These are phyloP conservation scores for Panopea generosa DNA, from an alignment of 2,888 invertebrate species.

Conservation along the genomic window DNA sequence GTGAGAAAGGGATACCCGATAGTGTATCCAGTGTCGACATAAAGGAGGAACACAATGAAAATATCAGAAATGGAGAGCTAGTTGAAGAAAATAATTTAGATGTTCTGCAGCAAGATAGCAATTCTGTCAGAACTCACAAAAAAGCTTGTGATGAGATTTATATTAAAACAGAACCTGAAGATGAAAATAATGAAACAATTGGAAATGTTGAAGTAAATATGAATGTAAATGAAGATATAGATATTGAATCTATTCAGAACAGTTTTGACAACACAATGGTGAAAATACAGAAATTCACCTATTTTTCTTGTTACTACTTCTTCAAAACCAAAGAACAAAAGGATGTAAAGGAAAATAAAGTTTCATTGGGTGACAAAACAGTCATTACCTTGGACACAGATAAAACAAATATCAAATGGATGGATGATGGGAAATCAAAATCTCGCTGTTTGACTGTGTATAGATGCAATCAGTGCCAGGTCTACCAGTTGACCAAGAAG, in stretches of 20 bases:
- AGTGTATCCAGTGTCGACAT: too few relatives aligned
- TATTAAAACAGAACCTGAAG: background rate
- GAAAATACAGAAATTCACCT: conserved; percentile 39
- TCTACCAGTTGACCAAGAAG: conserved; percentile 46
- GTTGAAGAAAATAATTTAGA: too few relatives aligned
- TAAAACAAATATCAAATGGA: conserved; percentile 26
- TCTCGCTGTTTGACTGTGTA: conserved; percentile 51
- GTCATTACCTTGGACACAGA: conserved; percentile 11
- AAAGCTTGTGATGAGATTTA: too few relatives aligned
- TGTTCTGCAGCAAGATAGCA: too few relatives aligned
- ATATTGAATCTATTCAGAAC: conserved; percentile 33
- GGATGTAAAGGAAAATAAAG: background rate
- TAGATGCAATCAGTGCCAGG: conserved; percentile 49
- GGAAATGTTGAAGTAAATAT: background rate
- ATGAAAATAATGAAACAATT: background rate
- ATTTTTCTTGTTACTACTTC: conserved; percentile 47
- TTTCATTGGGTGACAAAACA: background rate
- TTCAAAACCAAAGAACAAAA: conserved; percentile 33
- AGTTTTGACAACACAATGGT: conserved; percentile 36
- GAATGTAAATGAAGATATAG: background rate
- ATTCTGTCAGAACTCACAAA: too few relatives aligned
- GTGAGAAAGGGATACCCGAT: too few relatives aligned
- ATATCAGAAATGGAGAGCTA: too few relatives aligned
- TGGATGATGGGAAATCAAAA: conserved; percentile 35
- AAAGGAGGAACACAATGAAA: too few relatives aligned